A percentile compares a stretch with the other conserved stretches of the same genome.
These are phyloP conservation scores for Onychomys torridus DNA, from an alignment of 2,797 vertebrate species.

Conservation along the genomic window DNA sequence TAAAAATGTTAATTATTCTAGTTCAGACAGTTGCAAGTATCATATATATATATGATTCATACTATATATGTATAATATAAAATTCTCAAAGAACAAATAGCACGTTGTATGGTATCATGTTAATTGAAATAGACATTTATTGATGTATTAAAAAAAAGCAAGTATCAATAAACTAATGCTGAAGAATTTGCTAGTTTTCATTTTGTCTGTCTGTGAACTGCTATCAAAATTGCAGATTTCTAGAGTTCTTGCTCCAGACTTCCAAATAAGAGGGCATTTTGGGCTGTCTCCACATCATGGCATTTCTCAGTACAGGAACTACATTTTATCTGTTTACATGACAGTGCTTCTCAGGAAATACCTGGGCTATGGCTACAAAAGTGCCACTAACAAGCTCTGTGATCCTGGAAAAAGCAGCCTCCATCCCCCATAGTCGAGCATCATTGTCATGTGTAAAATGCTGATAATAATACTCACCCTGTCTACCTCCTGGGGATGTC, in stretches of 20 bases:
- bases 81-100: neutral
- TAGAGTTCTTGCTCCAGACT: neutral
- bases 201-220: neutral
- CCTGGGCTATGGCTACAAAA: conserved; percentile 1
- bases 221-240: neutral
- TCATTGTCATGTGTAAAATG: conserved; percentile 18
- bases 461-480: conserved; percentile 28
- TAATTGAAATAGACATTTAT: conserved; percentile 38
- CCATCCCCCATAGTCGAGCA: neutral
- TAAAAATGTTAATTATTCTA: neutral
- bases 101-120: neutral
- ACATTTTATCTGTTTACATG: conserved; percentile 9
- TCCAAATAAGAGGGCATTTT: neutral
- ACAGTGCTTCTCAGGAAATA: conserved; percentile 38
- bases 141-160: neutral
- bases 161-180: neutral
- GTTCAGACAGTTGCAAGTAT: neutral
- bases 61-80: neutral
- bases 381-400: conserved; percentile 44
- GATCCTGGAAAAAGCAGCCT: conserved; percentile 37
- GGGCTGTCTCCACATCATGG: neutral
- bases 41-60: neutral
- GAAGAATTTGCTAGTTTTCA: neutral
- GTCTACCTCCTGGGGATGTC: conserved; percentile 51
- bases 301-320: neutral